Conservation (phyloP, 2,113 vertebrate species). For the Clarias macrocephalus region DNA sequence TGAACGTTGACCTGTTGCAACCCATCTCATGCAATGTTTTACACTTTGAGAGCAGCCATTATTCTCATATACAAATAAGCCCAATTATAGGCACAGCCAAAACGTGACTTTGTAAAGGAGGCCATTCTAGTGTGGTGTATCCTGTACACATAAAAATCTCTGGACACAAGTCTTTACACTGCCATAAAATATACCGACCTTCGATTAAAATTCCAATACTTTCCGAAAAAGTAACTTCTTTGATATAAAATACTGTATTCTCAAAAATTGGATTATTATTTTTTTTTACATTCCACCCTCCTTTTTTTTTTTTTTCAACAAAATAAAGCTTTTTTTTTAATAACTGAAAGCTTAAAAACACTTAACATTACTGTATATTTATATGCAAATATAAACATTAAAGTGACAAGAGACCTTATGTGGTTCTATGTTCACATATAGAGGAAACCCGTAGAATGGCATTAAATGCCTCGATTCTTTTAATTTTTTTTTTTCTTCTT, state of each 20-base stretch:
- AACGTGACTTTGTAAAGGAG: conserved; percentile 55
- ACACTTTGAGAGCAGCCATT: conserved; percentile 60
- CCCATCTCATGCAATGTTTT: conserved; percentile 66
- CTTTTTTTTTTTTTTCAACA: conserved; percentile 62
- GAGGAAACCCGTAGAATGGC: conserved; percentile 77
- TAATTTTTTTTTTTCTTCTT: conserved; percentile 23
- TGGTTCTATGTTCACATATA: conserved; percentile 77
- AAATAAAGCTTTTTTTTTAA: conserved; percentile 78
- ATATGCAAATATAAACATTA: conserved; percentile 75
- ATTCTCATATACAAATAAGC: conserved; percentile 56
- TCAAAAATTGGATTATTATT: conserved; percentile 64
- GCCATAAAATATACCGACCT: conserved; percentile 82
- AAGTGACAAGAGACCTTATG: conserved; percentile 73
- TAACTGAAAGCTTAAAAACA: conserved; percentile 74
- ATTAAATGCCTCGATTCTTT: conserved; percentile 61
- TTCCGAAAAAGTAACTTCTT: conserved; percentile 77
- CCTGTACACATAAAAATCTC: conserved; percentile 78
- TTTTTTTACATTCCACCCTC: conserved; percentile 72
- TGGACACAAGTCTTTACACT: conserved; percentile 76
- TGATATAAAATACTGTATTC: conserved; percentile 80
- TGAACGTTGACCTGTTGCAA: conserved; percentile 61
- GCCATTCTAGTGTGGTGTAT: conserved; percentile 66
- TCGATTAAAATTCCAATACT: conserved; percentile 73
- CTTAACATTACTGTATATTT: conserved; percentile 66
- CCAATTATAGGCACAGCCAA: conserved; percentile 50